Conservation (phyloP, 2,888 invertebrate genomes). For the Orthosia incerta region DNA sequence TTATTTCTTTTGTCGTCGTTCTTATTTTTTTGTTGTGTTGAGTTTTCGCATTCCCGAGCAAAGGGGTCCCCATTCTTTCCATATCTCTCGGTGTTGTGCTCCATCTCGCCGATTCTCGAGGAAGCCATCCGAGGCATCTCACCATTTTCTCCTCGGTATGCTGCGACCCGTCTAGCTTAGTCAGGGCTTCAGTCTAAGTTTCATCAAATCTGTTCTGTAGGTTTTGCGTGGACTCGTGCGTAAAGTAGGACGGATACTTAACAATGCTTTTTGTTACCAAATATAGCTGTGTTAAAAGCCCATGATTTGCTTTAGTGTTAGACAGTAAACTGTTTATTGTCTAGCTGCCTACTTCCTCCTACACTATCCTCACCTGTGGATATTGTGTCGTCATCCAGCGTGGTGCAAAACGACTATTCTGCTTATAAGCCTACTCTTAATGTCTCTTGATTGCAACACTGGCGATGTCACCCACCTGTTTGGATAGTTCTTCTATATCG, state of each 20-base stretch:
- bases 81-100: too few relatives aligned
- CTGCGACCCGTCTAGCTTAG: too few relatives aligned
- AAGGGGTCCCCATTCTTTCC: too few relatives aligned
- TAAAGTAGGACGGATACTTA: too few relatives aligned
- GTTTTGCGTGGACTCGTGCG: too few relatives aligned
- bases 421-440: constrained; percentile 2
- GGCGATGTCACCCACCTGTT: too few relatives aligned
- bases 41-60: too few relatives aligned
- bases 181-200: too few relatives aligned
- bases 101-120: too few relatives aligned
- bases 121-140: too few relatives aligned
- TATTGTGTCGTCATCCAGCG: constrained; percentile 16
- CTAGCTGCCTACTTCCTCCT: constrained; percentile 37
- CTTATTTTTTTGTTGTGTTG: background rate
- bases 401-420: background rate
- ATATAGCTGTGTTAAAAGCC: constrained; percentile 7
- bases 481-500: background rate
- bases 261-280: background rate
- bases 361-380: constrained; percentile 25
- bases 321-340: constrained; percentile 28
- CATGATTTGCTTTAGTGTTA: constrained; percentile 16
- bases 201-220: too few relatives aligned
- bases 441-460: background rate
- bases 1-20: background rate
- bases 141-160: too few relatives aligned